Base-by-base conservation (phyloP, 2,888 invertebrate genomes). In the Malachius bipustulatus region DNA sequence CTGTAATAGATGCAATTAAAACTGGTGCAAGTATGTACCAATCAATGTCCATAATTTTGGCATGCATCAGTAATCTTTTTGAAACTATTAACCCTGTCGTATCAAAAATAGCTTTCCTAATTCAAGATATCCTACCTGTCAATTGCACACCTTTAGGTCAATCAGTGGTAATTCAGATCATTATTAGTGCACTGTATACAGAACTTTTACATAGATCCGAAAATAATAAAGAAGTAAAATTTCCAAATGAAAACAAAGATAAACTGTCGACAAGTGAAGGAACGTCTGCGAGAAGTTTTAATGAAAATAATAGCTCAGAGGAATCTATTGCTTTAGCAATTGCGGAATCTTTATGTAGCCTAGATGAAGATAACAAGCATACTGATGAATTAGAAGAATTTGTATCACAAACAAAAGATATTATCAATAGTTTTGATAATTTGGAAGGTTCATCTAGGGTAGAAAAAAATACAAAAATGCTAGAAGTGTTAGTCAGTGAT, bases 11-110 rank as follows among this genome's bases (percentile, higher is more conserved):
- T 44, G 82, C 82, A 1, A 67, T 80, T 6, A 72, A 77, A 60
- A 75, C 74, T 4, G 82, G 81, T 0, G 82, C 83, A 11, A 82
- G 79, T 43, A 81, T 82, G 72, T 83, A 82, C 57, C 82, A 83
- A 65, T 73, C 81, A 9, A 82, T 82, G 76, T 77, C 80, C 0
- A 65, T 84, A 38, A 75, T 79, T 11, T 60, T 85, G 13, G 73
- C 74, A 0, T 78, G 79, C 52, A 68, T 83, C 41, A 70, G 73
- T 1, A 75, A 82, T 48, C 65, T 80, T 9, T 70, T 78, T 57
- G 76, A 77, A 47, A 78, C 78, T 47, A 52, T 81, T 6, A 77
- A 82, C 0, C 67, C 71, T 2, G 69, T 73, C 41, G 65, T 80
- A 0, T 47, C 65, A 3, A 45, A 46, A 38, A 48, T 59, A 4